phyloP scores from a whole-genome alignment of 2,113 vertebrate species.

The Enhydra lutris region DNA sequence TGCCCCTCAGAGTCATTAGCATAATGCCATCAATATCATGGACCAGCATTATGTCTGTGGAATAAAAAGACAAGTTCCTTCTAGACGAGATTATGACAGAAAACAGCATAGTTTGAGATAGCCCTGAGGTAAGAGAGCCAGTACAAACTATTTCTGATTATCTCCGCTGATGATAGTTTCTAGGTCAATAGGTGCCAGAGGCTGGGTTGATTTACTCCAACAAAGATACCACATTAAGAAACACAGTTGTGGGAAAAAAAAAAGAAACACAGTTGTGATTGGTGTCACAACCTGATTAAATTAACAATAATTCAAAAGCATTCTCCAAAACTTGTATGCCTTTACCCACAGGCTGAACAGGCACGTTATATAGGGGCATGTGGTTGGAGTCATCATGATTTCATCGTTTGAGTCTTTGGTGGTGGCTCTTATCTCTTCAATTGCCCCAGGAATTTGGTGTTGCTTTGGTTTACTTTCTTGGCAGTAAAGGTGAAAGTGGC shows the following conservation, averaged over 20 bases:
- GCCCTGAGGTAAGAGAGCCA: not conserved
- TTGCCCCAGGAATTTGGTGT: not conserved
- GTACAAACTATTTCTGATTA: constrained; percentile 16
- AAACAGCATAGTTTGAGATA: not conserved
- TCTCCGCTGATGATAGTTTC: not conserved
- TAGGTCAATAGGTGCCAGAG: not conserved
- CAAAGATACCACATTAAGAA: not conserved
- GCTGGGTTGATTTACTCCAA: not conserved
- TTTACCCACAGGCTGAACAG: not conserved
- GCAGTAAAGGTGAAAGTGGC: not conserved
- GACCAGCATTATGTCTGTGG: not conserved
- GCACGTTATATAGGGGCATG: not conserved
- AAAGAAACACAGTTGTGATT: not conserved
- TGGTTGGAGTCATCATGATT: not conserved
- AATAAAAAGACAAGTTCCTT: constrained; percentile 27
- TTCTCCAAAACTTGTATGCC: not conserved
- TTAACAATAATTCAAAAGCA: constrained; percentile 8
- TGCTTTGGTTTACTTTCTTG: constrained; percentile 17
- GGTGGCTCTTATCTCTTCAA: not conserved
- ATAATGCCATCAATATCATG: not conserved
- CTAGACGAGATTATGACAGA: not conserved
- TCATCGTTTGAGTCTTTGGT: not conserved
- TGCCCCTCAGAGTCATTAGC: not conserved
- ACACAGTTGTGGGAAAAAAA: not conserved
- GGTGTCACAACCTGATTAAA: not conserved